Evolutionary conservation across 2,888 invertebrate species (phyloP).

Genomic region (Polymixis lichenea): DNA sequence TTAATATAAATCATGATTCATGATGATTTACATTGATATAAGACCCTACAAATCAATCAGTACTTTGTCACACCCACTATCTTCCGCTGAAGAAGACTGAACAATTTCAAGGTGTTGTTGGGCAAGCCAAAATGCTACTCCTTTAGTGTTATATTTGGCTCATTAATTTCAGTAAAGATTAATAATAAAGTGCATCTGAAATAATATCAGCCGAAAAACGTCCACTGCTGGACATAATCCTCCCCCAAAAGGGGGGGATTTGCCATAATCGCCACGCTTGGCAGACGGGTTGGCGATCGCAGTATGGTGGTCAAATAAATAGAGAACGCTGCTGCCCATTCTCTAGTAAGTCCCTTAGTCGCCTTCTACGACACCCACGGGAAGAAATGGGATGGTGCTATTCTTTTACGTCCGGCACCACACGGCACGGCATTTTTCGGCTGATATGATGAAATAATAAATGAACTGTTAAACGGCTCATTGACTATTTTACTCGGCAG

Average conservation of each 20-base stretch:
- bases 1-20: constrained; percentile 20
- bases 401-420: too few species aligned
- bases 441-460: constrained; percentile 23
- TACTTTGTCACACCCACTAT: constrained; percentile 27
- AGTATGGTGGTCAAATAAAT: too few species aligned
- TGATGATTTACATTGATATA: constrained; percentile 21
- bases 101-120: constrained; percentile 8
- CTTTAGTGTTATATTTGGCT: constrained; percentile 8
- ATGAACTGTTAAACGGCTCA: constrained; percentile 13
- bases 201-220: too few species aligned
- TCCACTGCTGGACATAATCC: too few species aligned
- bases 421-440: too few species aligned
- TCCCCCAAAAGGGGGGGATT: too few species aligned
- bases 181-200: background rate
- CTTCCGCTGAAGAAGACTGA: constrained; percentile 5
- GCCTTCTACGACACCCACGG: too few species aligned
- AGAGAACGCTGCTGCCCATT: too few species aligned
- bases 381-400: too few species aligned
- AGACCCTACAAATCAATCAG: constrained; percentile 39
- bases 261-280: too few species aligned
- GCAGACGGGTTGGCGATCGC: too few species aligned
- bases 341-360: too few species aligned
- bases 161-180: constrained; percentile 2
- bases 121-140: constrained; percentile 12
- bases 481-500: constrained; percentile 6